Base-by-base conservation (phyloP, 2,113 vertebrate genomes). In the Physeter macrocephalus region DNA sequence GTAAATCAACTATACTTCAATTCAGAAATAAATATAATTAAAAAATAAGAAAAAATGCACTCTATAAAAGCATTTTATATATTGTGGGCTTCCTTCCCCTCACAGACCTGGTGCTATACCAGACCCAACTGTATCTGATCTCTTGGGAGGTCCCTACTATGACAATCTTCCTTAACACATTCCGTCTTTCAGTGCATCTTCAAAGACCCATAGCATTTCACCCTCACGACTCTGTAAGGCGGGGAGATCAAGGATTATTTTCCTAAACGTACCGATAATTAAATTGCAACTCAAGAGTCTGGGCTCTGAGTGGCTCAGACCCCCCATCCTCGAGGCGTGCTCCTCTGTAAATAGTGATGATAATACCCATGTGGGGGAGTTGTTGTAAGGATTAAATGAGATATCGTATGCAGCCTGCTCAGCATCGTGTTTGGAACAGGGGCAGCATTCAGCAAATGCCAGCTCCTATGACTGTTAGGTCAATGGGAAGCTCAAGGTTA, bases 401-500 rank as follows among this genome's bases (percentile, higher is more conserved):
- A 83, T 61, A 88, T 46, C 0, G 4, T 23, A 88, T 23, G n/a
- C 20, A 81, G 88, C 6, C 29, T 34, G 62, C 84, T 77, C 91
- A 90, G 71, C 43, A 34, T 61, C 3, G 36, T 21, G 39, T 88
- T 90, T 95, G 92, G 21, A 93, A 52, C 75, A 43, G 21, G 29
- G 74, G 29, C 61, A 43, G 54, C 82, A 69, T 89, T 95, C 62
- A 88, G 49, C 67, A 78, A 72, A 89, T 75, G 92, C 93, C 96
- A 96, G n/a, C 52, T 90, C 89, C 92, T 75, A 0, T 43, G 94
- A 90, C 96, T 54, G 9, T 61, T 49, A 72, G 78, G 90, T 88
- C 92, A 52, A 18, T 27, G 90, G 81, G 62, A 94, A 96, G 94
- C 82, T 96, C 97, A 97, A 97, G 98, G 94, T 97, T 87, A 88